A percentile compares a stretch with the other conserved stretches of the same genome.
These are phyloP conservation scores for Pampusana beccarii DNA, from an alignment of 2,113 vertebrate species.

Conservation along the genomic window DNA sequence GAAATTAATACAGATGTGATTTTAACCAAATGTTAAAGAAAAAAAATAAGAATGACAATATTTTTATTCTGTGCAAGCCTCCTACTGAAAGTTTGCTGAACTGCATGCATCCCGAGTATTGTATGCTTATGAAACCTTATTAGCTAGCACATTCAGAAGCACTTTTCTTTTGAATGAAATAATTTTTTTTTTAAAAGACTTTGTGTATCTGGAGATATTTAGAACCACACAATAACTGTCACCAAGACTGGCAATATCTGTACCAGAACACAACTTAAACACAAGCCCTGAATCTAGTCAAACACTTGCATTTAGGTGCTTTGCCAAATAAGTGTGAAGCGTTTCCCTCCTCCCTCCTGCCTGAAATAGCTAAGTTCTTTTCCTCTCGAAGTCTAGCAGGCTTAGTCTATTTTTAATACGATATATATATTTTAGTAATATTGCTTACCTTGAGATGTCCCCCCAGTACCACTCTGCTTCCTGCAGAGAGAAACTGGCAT, in stretches of 20 bases:
- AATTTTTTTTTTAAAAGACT: neutral
- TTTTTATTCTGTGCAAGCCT: neutral
- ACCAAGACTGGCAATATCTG: neutral
- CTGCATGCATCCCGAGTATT: neutral
- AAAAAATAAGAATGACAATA: neutral
- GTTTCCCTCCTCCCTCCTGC: neutral
- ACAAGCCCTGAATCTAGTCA: neutral
- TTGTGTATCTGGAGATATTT: neutral
- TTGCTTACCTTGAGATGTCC: constrained; percentile 90
- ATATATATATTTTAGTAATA: neutral
- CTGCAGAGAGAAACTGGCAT: constrained; percentile 78
- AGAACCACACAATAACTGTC: neutral
- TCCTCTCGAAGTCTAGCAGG: neutral
- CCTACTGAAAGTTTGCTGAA: neutral
- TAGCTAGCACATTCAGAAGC: neutral
- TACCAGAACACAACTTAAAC: neutral
- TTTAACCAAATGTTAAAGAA: neutral
- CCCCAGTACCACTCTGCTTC: constrained; percentile 98
- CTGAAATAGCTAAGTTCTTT: neutral
- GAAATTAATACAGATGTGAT: neutral
- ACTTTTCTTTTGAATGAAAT: neutral
- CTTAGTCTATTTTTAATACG: neutral
- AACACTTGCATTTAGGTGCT: neutral
- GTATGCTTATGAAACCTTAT: neutral
- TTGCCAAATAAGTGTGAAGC: neutral